Evolutionary conservation across 1,140 invertebrate species (phyloP), one percentile per base, ranked within the genome.

Genomic region (Triops longicaudatus): DNA sequence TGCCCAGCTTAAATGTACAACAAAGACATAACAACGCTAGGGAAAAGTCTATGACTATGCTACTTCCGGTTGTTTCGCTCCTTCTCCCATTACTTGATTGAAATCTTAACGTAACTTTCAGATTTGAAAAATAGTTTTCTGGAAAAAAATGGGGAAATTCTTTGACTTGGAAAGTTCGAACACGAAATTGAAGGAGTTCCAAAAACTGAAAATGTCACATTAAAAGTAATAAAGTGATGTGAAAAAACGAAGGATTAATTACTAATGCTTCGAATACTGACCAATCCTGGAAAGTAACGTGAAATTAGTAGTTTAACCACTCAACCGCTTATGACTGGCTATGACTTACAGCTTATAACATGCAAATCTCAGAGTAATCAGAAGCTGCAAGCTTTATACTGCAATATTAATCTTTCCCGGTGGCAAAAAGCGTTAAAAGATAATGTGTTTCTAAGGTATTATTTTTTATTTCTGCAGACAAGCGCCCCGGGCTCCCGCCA

Each of bases 181-280:
- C 50, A 63, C 50, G 50, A 63, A 63, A 63, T 63, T 63, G 50
- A 63, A 63, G 50, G 50, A 63, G 50, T 63, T 63, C 31, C 31
- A 37, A 22, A 63, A 63, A 6, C 14, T 63, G 22, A 63, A 63
- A 63, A 10, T 37, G 31, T 37, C n/a, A 63, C 14, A 22, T 14
- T n/a, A n/a, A 63, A 63, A 63, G 44, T 22, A 14, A 14, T n/a
- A 37, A 37, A 37, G 7, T 4, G 7, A 37, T 2, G 31, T 37
- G 2, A 37, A 7, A 37, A 7, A 7, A 37, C 31, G n/a, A 6
- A 63, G 22, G 50, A 63, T 6, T 63, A 63, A 63, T 63, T 7
- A 63, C 50, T 63, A 63, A 63, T 63, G 50, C 50, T 63, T 63
- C 22, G 31, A 37, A 37, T 37, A 37, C 31, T 37, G 31, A 37